These are phyloP conservation scores for Terebella lapidaria DNA, from an alignment of 2,888 invertebrate genomes.

Conservation along the genomic window DNA sequence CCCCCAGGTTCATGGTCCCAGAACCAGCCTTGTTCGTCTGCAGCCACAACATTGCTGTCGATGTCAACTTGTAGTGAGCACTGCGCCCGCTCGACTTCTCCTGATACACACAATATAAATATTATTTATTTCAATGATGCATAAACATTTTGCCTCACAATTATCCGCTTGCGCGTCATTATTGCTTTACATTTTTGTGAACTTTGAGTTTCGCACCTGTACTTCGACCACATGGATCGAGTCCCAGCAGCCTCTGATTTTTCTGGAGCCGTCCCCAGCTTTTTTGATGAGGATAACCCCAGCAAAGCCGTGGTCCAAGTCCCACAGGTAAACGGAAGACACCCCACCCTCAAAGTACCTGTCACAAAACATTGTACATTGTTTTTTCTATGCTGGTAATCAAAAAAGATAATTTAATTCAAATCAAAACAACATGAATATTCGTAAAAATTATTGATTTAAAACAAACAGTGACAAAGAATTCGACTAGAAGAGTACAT, in stretches of 20 bases:
- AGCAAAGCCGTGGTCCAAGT: slow-evolving; percentile 87
- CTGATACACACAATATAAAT: slow-evolving; percentile 51
- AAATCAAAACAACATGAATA: not conserved
- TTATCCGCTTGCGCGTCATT: too few species aligned
- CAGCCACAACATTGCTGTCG: slow-evolving; percentile 98
- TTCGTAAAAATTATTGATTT: too few species aligned
- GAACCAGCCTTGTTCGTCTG: slow-evolving; percentile 92
- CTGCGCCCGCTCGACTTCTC: slow-evolving; percentile 85
- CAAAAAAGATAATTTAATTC: not conserved
- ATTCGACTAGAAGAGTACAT: slow-evolving; percentile 63
- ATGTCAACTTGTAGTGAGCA: slow-evolving; percentile 97
- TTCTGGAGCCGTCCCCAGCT: slow-evolving; percentile 95
- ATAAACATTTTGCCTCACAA: too few species aligned
- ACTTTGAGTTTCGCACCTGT: slow-evolving; percentile 59
- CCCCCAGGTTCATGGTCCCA: slow-evolving; percentile 98
- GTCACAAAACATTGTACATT: slow-evolving; percentile 11
- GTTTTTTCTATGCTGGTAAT: too few species aligned
- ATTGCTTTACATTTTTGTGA: too few species aligned
- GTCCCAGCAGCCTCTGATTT: slow-evolving; percentile 99
- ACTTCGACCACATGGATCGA: slow-evolving; percentile 99
- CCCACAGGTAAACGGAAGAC: slow-evolving; percentile 99
- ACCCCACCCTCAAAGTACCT: slow-evolving; percentile 98
- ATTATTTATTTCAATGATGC: not conserved
- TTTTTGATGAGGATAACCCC: slow-evolving; percentile 98
- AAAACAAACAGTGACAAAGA: too few species aligned